phyloP scores from a whole-genome alignment of 2,113 vertebrate genomes.

The Gadus macrocephalus region DNA sequence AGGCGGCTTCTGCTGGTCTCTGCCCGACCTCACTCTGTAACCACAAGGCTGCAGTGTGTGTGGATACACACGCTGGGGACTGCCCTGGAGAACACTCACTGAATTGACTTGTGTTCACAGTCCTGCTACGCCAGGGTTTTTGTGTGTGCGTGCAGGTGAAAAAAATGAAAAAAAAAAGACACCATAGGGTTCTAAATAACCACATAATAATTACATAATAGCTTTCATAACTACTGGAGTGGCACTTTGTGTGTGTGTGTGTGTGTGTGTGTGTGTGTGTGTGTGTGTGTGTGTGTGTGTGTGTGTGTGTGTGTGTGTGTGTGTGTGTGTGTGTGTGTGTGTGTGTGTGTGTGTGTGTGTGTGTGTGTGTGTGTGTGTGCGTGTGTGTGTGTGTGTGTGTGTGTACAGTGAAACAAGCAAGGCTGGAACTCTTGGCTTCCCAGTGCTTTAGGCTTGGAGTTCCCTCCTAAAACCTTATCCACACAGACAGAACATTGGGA shows the following conservation, averaged over 20 bases:
- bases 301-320: conserved; percentile 48
- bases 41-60: conserved; percentile 35
- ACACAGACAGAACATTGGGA: conserved; percentile 73
- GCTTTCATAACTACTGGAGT: conserved; percentile 36
- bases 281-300: conserved; percentile 21
- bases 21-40: conserved; percentile 45
- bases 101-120: conserved; percentile 44
- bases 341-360: conserved; percentile 8
- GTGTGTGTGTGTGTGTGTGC: conserved; percentile 19
- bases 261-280: conserved; percentile 15
- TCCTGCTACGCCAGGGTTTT: conserved; percentile 13
- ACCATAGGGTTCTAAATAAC: conserved; percentile 9
- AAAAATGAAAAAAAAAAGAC: not conserved
- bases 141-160: conserved; percentile 4
- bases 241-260: conserved; percentile 8
- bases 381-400: conserved; percentile 50
- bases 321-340: conserved; percentile 43
- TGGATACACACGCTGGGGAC: conserved; percentile 37
- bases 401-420: conserved; percentile 46
- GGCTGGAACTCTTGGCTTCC: conserved; percentile 54
- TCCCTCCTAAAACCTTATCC: conserved; percentile 51
- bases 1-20: conserved; percentile 34
- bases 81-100: conserved; percentile 29
- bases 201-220: conserved; percentile 26
- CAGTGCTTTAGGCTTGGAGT: conserved; percentile 39